Percentiles rank a stretch among this genome's conserved stretches.
phyloP scores from a whole-genome alignment of 1,140 invertebrate species.

The Phymastichus coffea region DNA sequence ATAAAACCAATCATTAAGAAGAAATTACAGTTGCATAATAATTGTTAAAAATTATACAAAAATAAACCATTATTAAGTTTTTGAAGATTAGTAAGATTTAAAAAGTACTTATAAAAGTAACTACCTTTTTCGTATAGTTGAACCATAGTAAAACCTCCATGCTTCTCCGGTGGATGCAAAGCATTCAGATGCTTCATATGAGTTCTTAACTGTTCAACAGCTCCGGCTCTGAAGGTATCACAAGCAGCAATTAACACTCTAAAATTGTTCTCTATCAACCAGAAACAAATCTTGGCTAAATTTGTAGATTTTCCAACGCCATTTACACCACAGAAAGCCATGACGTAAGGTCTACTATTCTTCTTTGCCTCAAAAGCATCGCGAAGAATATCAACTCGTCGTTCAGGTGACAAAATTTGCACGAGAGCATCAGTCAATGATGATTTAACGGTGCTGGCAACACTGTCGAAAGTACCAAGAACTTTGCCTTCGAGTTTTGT shows the following conservation, averaged over 20 bases:
- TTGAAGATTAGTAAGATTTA: too few species aligned
- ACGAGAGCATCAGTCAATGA: slow-evolving; percentile 83
- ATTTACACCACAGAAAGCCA: slow-evolving; percentile 99
- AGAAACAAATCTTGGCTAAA: slow-evolving; percentile 99
- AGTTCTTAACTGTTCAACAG: slow-evolving; percentile 96
- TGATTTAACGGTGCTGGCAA: slow-evolving; percentile 78
- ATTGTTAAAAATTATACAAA: neutral
- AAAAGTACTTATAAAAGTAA: neutral
- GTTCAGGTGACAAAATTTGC: slow-evolving; percentile 90
- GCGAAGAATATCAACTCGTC: slow-evolving; percentile 93
- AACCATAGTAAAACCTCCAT: slow-evolving; percentile 77
- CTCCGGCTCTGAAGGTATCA: slow-evolving; percentile 98
- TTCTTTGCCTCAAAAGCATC: slow-evolving; percentile 91
- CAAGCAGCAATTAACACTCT: slow-evolving; percentile 97
- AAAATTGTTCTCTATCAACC: slow-evolving; percentile 97
- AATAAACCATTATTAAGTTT: too few species aligned
- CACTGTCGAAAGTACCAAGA: slow-evolving; percentile 89
- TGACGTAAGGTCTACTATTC: slow-evolving; percentile 84
- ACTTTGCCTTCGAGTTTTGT: slow-evolving; percentile 92
- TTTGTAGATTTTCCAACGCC: slow-evolving; percentile 99
- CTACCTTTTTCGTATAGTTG: slow-evolving; percentile 92
- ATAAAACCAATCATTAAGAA: too few species aligned
- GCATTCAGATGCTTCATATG: slow-evolving; percentile 93
- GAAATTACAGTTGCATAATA: too few species aligned
- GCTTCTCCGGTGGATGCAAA: slow-evolving; percentile 79